Percentiles rank a stretch among this genome's conserved stretches.
phyloP scores from a whole-genome alignment of 53 echinoderm and acorn worm genomes.

The Zoroaster sp. region DNA sequence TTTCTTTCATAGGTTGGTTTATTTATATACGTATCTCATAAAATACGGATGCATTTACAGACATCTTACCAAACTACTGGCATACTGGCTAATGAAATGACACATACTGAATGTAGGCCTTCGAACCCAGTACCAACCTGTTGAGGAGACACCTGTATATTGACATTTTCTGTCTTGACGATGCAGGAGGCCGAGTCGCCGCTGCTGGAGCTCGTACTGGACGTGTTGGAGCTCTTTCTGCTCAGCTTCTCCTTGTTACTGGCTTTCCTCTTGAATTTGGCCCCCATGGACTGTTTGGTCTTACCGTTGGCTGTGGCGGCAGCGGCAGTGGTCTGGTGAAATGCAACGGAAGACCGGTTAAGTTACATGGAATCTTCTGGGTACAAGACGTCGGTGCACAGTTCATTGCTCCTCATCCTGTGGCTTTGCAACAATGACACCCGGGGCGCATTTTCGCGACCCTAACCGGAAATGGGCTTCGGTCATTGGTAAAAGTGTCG shows the following conservation, averaged over 20 bases:
- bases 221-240: constrained; percentile 81
- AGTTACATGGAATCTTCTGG: too few species aligned
- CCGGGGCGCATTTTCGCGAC: too few species aligned
- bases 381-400: too few species aligned
- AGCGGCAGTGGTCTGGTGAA: not conserved
- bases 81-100: not conserved
- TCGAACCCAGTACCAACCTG: constrained; percentile 18
- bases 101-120: not conserved
- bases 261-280: constrained; percentile 75
- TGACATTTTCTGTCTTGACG: constrained; percentile 62
- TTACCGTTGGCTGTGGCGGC: constrained; percentile 65
- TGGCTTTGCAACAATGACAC: too few species aligned
- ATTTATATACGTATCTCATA: too few species aligned
- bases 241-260: constrained; percentile 84
- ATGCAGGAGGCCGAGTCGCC: constrained; percentile 45
- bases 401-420: too few species aligned
- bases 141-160: constrained; percentile 49
- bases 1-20: too few species aligned
- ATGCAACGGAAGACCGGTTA: too few species aligned
- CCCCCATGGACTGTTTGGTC: constrained; percentile 45
- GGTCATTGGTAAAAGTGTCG: too few species aligned
- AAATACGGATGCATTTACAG: too few species aligned
- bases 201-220: constrained; percentile 72
- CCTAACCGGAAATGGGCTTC: too few species aligned
- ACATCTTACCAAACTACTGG: not conserved